Evolutionary conservation across 1,140 invertebrate genomes (phyloP).

Genomic region (Neelides sp.): DNA sequence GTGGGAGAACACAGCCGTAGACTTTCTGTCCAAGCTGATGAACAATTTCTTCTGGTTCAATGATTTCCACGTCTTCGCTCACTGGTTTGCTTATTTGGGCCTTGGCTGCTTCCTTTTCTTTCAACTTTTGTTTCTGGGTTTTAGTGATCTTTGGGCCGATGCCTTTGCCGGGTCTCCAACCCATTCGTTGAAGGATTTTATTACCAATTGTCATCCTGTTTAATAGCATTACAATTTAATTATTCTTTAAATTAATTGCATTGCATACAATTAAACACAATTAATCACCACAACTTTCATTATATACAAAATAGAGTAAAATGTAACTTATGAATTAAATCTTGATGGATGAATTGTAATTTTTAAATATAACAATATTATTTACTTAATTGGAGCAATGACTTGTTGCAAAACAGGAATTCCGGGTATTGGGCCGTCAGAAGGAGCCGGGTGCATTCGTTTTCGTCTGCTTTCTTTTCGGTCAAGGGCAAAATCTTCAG

Average conservation of each 20-base stretch:
- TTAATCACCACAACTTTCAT: no score
- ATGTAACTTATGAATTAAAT: slow-evolving; percentile 8
- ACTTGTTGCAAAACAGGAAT: slow-evolving; percentile 62
- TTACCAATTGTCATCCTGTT: slow-evolving; percentile 73
- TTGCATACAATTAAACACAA: no score
- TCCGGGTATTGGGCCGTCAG: slow-evolving; percentile 62
- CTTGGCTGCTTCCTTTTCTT: slow-evolving; percentile 19
- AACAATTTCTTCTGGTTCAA: slow-evolving; percentile 30
- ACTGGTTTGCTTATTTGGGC: slow-evolving; percentile 42
- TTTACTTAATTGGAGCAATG: slow-evolving; percentile 57
- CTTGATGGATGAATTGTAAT: not conserved
- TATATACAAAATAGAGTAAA: slow-evolving; percentile 3
- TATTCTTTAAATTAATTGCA: no score
- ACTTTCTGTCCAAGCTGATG: slow-evolving; percentile 36
- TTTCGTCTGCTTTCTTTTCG: slow-evolving; percentile 34
- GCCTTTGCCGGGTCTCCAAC: slow-evolving; percentile 81
- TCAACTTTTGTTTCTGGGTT: slow-evolving; percentile 5
- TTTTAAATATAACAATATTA: slow-evolving; percentile 7
- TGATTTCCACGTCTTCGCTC: slow-evolving; percentile 32
- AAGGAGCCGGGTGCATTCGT: slow-evolving; percentile 31
- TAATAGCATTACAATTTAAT: slow-evolving; percentile 20
- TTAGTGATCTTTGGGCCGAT: slow-evolving; percentile 49
- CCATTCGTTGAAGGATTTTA: slow-evolving; percentile 69
- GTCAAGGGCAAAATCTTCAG: slow-evolving; percentile 51
- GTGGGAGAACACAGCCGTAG: slow-evolving; percentile 56